These are phyloP conservation scores for Eunapius fragilis DNA, from an alignment of 37 sponge, comb jelly and placozoan species.

Conservation along the genomic window DNA sequence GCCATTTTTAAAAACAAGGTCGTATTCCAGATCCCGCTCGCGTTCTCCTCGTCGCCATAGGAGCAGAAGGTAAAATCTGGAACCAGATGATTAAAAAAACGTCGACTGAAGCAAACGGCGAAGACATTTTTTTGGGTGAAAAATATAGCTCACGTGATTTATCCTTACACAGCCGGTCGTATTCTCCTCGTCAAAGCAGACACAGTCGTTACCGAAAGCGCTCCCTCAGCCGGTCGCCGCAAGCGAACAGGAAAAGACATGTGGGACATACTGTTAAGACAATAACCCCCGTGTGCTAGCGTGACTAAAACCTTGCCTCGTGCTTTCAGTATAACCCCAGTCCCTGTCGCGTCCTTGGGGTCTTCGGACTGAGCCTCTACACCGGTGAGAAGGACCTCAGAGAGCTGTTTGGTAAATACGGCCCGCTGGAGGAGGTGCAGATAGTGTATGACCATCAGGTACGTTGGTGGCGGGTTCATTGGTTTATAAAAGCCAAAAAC, in stretches of 20 bases:
- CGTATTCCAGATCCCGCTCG: conserved; percentile 3
- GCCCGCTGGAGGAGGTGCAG: conserved; percentile 81
- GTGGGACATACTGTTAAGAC: conserved; percentile 1
- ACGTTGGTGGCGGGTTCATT: not conserved
- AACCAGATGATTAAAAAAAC: no score
- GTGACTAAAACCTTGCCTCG: not conserved
- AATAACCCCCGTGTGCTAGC: not conserved
- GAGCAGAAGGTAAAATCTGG: not conserved
- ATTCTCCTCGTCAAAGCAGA: conserved; percentile 21
- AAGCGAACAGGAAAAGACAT: conserved; percentile 75
- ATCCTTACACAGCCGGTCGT: conserved; percentile 24
- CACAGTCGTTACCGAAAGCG: not conserved
- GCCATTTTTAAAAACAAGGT: not conserved
- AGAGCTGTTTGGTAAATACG: conserved; percentile 85
- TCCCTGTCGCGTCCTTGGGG: conserved; percentile 79
- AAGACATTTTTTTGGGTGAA: no score
- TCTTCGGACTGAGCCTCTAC: conserved; percentile 94
- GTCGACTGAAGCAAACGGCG: no score
- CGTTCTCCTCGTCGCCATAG: conserved; percentile 20
- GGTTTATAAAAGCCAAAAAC: no score
- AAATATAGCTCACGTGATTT: no score
- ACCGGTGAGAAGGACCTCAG: conserved; percentile 90
- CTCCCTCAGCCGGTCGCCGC: conserved; percentile 46
- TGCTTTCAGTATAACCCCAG: conserved; percentile 66
- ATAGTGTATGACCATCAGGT: conserved; percentile 94